Evolutionary conservation across 2,888 invertebrate species (phyloP).

Genomic region (Sthenelais limicola): DNA sequence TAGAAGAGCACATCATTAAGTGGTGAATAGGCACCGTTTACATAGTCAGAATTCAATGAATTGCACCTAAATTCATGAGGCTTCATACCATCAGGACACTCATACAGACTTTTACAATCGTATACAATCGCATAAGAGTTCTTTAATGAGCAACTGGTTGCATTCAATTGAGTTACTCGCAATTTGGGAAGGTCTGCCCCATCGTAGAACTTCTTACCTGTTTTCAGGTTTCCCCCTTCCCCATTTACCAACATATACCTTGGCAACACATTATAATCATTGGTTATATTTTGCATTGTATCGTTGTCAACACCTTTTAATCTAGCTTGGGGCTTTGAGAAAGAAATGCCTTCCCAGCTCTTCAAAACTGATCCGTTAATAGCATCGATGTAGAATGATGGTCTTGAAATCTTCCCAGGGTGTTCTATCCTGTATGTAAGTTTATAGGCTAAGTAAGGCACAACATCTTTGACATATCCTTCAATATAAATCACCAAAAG

Average conservation of each 20-base stretch:
- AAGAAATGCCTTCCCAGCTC: constrained; percentile 7
- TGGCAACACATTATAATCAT: not conserved
- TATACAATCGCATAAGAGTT: constrained; percentile 10
- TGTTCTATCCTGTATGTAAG: constrained; percentile 20
- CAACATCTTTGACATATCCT: constrained; percentile 44
- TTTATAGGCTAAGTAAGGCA: constrained; percentile 20
- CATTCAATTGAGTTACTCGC: not conserved
- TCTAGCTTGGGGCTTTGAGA: not conserved
- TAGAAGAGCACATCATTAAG: constrained; percentile 20
- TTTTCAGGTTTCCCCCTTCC: constrained; percentile 11
- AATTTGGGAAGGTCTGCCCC: not conserved
- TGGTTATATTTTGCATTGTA: too few species aligned
- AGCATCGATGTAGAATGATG: constrained; percentile 24
- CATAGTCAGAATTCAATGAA: constrained; percentile 47
- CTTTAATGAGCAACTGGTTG: constrained; percentile 11
- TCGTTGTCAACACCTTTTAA: too few species aligned
- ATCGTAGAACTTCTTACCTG: constrained; percentile 13
- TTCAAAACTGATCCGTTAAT: constrained; percentile 11
- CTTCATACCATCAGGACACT: not conserved
- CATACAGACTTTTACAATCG: not conserved
- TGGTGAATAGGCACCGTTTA: constrained; percentile 54
- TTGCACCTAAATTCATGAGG: constrained; percentile 48
- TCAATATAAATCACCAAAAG: constrained; percentile 30
- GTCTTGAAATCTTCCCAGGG: not conserved
- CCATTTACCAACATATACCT: constrained; percentile 11